phyloP scores from a whole-genome alignment of 30 jellyfish, hydroid and myxozoan species.

The Hydractinia echinata region DNA sequence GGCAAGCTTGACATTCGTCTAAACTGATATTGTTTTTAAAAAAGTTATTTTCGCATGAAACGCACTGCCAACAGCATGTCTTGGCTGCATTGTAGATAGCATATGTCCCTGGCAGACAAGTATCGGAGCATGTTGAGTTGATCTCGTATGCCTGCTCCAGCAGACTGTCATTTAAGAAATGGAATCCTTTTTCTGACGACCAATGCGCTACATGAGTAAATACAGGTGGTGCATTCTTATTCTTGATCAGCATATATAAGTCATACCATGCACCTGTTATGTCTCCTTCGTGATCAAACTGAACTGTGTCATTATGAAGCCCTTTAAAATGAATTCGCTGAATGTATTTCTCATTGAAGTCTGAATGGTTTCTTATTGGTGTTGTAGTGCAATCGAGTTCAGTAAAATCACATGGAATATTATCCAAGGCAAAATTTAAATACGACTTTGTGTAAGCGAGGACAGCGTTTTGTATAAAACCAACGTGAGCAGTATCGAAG shows the following conservation, averaged over 20 bases:
- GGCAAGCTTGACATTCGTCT: constrained; percentile 20
- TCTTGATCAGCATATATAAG: constrained; percentile 2
- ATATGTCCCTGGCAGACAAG: constrained; percentile 28
- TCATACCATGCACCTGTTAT: constrained; percentile 3
- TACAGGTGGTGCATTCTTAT: background rate
- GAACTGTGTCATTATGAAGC: constrained; percentile 1
- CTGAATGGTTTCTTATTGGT: constrained; percentile 7
- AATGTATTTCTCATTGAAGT: constrained; percentile 13
- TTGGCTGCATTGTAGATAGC: constrained; percentile 10
- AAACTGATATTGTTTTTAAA: background rate
- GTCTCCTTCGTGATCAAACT: constrained; percentile 13
- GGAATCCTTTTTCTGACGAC: constrained; percentile 20
- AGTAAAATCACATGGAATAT: constrained; percentile 8
- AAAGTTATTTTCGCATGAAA: constrained; percentile 8
- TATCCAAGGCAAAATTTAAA: background rate
- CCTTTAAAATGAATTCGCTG: background rate
- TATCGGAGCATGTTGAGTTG: constrained; percentile 25
- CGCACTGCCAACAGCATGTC: constrained; percentile 35
- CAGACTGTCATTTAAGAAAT: background rate
- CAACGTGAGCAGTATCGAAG: constrained; percentile 22
- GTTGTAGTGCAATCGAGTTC: background rate
- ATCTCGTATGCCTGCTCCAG: background rate
- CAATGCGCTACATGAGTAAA: constrained; percentile 1
- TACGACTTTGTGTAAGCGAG: constrained; percentile 2
- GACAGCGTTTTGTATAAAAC: constrained; percentile 24